Evolutionary conservation across 2,797 vertebrate genomes (phyloP).

Genomic region (Cercopithecus petaurista): DNA sequence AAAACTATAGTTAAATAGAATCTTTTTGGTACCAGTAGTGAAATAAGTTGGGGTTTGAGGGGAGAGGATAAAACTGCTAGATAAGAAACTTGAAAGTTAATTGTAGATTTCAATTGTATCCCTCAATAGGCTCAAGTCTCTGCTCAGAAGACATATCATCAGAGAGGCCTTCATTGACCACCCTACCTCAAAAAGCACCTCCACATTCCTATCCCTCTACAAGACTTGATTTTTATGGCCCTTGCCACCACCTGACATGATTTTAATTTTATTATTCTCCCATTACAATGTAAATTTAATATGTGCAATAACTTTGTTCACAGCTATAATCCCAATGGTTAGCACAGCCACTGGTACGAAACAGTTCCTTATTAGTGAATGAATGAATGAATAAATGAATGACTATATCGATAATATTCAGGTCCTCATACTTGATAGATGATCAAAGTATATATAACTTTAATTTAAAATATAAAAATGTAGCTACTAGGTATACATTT

Average conservation of each 20-base stretch:
- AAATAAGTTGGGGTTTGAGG: not conserved
- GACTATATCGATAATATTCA: not conserved
- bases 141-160: not conserved
- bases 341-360: not conserved
- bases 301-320: not conserved
- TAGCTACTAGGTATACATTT: constrained; percentile 17
- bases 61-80: not conserved
- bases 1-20: not conserved
- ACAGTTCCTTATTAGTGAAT: not conserved
- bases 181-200: not conserved
- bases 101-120: not conserved
- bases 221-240: not conserved
- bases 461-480: constrained; percentile 29
- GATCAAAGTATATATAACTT: constrained; percentile 28
- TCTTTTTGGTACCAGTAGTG: not conserved
- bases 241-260: not conserved
- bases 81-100: constrained; percentile 35
- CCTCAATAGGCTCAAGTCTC: not conserved
- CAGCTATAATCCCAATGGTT: not conserved
- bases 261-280: constrained; percentile 37
- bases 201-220: not conserved
- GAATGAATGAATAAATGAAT: not conserved
- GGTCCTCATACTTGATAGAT: not conserved
- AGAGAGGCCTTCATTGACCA: not conserved
- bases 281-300: constrained; percentile 27